These are phyloP conservation scores for Dynastes tityus DNA, from an alignment of 2,888 invertebrate genomes.

Conservation along the genomic window DNA sequence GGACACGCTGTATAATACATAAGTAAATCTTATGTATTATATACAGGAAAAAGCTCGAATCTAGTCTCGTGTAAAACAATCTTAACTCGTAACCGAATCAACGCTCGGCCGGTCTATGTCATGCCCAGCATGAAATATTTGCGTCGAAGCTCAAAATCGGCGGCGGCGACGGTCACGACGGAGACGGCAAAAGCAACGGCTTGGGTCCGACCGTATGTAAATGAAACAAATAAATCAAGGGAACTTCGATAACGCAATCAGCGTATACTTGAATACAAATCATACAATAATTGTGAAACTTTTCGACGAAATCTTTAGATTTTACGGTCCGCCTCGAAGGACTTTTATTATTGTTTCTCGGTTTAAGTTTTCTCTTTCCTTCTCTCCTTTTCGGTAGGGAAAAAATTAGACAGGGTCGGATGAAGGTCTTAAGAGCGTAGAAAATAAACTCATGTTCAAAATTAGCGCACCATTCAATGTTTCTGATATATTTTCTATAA, in stretches of 20 bases:
- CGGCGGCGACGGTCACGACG: background rate
- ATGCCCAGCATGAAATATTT: background rate
- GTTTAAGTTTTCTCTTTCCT: slow-evolving; percentile 40
- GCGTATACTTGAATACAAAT: slow-evolving; percentile 63
- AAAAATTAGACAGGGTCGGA: slow-evolving; percentile 16
- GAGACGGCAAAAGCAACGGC: too few species aligned
- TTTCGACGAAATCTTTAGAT: slow-evolving; percentile 56
- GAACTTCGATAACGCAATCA: slow-evolving; percentile 64
- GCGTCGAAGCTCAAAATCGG: background rate
- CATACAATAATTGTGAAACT: slow-evolving; percentile 66
- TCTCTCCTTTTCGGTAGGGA: slow-evolving; percentile 37
- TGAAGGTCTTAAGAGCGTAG: background rate
- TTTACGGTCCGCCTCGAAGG: slow-evolving; percentile 55
- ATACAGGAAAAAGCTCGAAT: too few species aligned
- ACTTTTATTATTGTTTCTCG: slow-evolving; percentile 62
- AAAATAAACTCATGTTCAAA: too few species aligned
- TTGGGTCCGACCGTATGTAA: slow-evolving; percentile 29
- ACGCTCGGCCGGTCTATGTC: background rate
- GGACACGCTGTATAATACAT: too few species aligned
- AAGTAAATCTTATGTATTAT: too few species aligned
- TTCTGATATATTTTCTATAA: too few species aligned
- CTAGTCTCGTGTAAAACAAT: too few species aligned
- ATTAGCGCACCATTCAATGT: too few species aligned
- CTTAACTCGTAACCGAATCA: too few species aligned
- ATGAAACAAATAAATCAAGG: slow-evolving; percentile 63